These are phyloP conservation scores for Mythimna albipuncta DNA, from an alignment of 2,888 invertebrate species.

Conservation along the genomic window DNA sequence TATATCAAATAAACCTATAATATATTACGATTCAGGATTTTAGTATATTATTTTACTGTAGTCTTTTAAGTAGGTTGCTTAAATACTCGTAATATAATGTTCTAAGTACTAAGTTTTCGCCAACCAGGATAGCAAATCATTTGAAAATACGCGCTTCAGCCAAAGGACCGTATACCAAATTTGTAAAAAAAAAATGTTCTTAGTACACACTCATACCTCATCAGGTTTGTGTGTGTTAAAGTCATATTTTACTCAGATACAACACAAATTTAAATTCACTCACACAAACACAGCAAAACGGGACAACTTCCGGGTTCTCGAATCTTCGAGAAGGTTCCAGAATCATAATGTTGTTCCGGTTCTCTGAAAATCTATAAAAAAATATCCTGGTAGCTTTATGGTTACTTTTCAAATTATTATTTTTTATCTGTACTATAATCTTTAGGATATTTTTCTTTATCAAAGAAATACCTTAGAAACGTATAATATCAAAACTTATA, in stretches of 20 bases:
- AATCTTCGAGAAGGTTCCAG: slow-evolving; percentile 1
- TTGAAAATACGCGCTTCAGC: neutral
- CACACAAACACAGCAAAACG: neutral
- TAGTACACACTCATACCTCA: neutral
- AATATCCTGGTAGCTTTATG: neutral
- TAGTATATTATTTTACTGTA: neutral
- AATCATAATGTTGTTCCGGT: neutral
- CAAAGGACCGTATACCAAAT: slow-evolving; percentile 5
- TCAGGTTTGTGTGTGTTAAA: neutral
- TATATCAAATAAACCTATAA: neutral
- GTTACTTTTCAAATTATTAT: neutral
- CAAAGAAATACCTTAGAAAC: neutral
- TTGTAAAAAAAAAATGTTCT: neutral
- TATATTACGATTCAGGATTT: neutral
- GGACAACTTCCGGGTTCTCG: neutral
- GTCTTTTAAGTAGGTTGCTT: too few relatives aligned
- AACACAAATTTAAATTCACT: neutral
- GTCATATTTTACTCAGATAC: neutral
- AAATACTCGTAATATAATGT: too few relatives aligned
- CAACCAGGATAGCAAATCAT: too few relatives aligned
- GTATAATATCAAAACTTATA: neutral
- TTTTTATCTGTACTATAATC: accelerated
- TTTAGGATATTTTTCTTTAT: neutral
- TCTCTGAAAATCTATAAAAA: neutral
- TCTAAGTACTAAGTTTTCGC: too few relatives aligned